phyloP scores from a whole-genome alignment of 1,140 invertebrate species.

The Listronotus bonariensis region DNA sequence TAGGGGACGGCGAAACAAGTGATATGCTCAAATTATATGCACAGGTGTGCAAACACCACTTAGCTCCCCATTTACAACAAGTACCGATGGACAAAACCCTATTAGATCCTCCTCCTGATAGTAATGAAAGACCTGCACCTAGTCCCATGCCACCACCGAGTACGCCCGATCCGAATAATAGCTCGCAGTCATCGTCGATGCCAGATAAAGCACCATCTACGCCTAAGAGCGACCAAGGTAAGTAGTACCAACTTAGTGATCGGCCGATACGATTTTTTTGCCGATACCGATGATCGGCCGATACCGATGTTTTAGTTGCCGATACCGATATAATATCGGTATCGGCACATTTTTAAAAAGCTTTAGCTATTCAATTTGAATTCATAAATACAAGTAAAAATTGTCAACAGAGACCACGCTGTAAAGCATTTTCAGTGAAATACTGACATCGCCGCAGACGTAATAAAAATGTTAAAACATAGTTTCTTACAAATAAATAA shows the following conservation, averaged over 20 bases:
- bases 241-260: neutral
- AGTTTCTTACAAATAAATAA: too few relatives aligned
- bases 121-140: slow-evolving; percentile 57
- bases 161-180: slow-evolving; percentile 54
- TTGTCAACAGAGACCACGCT: too few relatives aligned
- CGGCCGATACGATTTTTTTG: too few relatives aligned
- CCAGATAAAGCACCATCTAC: slow-evolving; percentile 58
- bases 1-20: slow-evolving; percentile 80
- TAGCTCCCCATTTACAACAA: slow-evolving; percentile 81
- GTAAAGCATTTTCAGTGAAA: too few relatives aligned
- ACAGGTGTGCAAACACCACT: slow-evolving; percentile 75
- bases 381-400: too few relatives aligned
- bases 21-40: slow-evolving; percentile 86
- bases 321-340: too few relatives aligned
- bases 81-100: slow-evolving; percentile 81
- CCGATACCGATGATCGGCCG: too few relatives aligned
- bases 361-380: too few relatives aligned
- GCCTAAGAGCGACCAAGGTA: slow-evolving; percentile 60
- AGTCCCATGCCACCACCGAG: slow-evolving; percentile 69
- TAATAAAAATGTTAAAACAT: too few relatives aligned
- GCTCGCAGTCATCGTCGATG: slow-evolving; percentile 24
- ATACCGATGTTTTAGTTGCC: too few relatives aligned
- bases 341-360: too few relatives aligned
- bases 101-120: slow-evolving; percentile 66
- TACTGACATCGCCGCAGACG: too few relatives aligned